phyloP scores from a whole-genome alignment of 2,797 vertebrate genomes.

The Centroberyx gerrardi region DNA sequence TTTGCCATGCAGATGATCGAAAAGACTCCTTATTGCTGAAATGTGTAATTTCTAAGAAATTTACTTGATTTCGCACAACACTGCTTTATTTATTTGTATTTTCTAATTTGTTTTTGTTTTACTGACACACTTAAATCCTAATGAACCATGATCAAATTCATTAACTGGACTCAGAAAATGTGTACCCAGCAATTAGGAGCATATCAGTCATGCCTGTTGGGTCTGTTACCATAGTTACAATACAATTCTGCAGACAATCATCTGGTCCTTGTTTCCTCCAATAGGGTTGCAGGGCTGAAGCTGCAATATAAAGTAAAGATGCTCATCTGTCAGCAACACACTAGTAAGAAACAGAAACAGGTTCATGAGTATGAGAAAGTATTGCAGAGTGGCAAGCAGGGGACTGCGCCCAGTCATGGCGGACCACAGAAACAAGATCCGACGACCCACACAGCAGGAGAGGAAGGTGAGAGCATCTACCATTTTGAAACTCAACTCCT shows the following conservation, averaged over 20 bases:
- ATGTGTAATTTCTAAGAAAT: constrained; percentile 12
- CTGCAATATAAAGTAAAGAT: constrained; percentile 96
- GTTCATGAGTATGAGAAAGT: constrained; percentile 89
- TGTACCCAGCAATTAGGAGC: constrained; percentile 90
- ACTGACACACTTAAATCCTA: constrained; percentile 32
- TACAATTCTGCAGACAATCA: constrained; percentile 93
- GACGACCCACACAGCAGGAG: constrained; percentile 84
- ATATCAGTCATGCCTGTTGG: constrained; percentile 92
- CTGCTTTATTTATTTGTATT: constrained; percentile 39
- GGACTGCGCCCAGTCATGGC: constrained; percentile 92
- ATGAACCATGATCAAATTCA: constrained; percentile 53
- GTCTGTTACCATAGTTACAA: constrained; percentile 98
- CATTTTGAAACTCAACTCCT: constrained; percentile 88
- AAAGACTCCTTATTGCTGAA: background rate
- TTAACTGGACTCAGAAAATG: constrained; percentile 57
- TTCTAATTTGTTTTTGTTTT: constrained; percentile 44
- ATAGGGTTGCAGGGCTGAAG: constrained; percentile 92
- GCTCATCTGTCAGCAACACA: constrained; percentile 93
- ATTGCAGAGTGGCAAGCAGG: constrained; percentile 82
- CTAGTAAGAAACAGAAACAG: constrained; percentile 90
- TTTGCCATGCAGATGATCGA: background rate
- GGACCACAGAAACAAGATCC: constrained; percentile 85
- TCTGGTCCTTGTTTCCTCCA: constrained; percentile 95
- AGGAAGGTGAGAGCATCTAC: constrained; percentile 93
- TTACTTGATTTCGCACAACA: background rate